Base-by-base conservation (phyloP, 2,797 vertebrate species). In the Sitta carolinensis region DNA sequence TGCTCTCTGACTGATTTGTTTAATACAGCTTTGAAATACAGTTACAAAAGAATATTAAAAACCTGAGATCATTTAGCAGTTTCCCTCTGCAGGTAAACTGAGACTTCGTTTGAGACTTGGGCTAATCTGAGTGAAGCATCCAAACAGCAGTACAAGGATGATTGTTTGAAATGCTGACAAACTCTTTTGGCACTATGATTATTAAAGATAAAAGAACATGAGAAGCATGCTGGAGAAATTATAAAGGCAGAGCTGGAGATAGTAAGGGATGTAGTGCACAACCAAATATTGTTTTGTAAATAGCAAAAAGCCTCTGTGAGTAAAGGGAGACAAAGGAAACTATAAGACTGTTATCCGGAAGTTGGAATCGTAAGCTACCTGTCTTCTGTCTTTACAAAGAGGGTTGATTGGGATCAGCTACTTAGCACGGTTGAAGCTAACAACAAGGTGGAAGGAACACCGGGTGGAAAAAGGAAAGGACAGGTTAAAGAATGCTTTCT, bases 1-100 rank as follows among this genome's bases (percentile, higher is more conserved):
- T 95, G 93, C 76, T 96, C 94, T 97, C 93, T 95, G 93, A 95
- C 95, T 97, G 96, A 97, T 97, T 97, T 97, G 92, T 97, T 97
- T 97, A 97, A 95, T n/a, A 25, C 52, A 92, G 92, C 94, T 97
- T 97, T 95, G 94, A 98, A 97, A 96, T 95, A 84, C 76, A 95
- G 94, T 98, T 97, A 93, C 93, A 96, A 96, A 96, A 92, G 89
- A 96, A 90, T 96, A 96, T 94, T 87, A 91, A 96, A 96, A 93
- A 94, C 62, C 48, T 75, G 70, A 93, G 61, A 92, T 96, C 40
- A 51, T 83, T 94, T 78, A 95, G 73, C 55, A 80, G 15, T 84
- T 95, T 85, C n/a, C 91, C 84, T 94, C 93, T 36, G 27, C 94
- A 95, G 95, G 91, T 96, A 87, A 95, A 69, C 47, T 78, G 68